Evolutionary conservation across 2,113 vertebrate species (phyloP).

Genomic region (Panthera uncia): DNA sequence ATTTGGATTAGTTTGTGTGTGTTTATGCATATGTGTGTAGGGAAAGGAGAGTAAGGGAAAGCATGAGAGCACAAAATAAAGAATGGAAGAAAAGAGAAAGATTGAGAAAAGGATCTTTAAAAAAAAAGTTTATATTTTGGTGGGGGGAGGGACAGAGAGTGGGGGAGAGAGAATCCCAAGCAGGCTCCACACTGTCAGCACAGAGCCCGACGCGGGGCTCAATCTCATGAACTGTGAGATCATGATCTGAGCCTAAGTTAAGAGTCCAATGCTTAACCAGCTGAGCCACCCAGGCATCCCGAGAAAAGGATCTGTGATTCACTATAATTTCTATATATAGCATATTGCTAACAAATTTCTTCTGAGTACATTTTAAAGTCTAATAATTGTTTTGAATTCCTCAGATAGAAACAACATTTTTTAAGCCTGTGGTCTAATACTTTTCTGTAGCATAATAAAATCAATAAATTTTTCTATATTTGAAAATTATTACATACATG

Average conservation of each 20-base stretch:
- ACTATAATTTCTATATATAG: not conserved
- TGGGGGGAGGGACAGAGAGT: too few relatives aligned
- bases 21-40: not conserved
- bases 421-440: not conserved
- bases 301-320: not conserved
- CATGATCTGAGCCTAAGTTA: too few relatives aligned
- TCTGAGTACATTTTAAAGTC: not conserved
- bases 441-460: not conserved
- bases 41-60: not conserved
- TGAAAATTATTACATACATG: not conserved
- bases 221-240: too few relatives aligned
- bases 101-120: not conserved
- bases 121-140: too few relatives aligned
- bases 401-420: not conserved
- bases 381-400: not conserved
- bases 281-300: too few relatives aligned
- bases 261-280: too few relatives aligned
- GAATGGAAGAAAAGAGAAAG: not conserved
- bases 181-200: too few relatives aligned
- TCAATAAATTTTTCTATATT: not conserved
- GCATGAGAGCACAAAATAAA: not conserved
- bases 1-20: not conserved
- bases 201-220: too few relatives aligned
- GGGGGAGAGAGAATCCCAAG: too few relatives aligned
- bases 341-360: not conserved